Base-by-base conservation (phyloP, 2,888 invertebrate genomes). In the Yponomeuta cagnagella region DNA sequence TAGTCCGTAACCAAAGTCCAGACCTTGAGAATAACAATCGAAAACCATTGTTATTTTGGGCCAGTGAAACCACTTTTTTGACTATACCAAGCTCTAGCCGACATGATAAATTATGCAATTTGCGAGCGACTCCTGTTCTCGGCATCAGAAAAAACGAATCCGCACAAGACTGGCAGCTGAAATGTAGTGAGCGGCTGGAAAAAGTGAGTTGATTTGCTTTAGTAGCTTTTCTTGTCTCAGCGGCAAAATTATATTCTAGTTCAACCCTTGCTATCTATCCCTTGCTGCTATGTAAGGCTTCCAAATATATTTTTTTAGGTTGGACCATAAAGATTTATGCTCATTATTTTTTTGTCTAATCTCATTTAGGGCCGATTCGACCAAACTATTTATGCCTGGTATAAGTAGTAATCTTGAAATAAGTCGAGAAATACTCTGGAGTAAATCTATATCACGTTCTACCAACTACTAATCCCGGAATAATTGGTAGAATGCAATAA, bases 31-130 rank as follows among this genome's bases (percentile, higher is more conserved):
- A 23, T 23, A 23, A 23, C 23, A 23, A 23, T 23, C 23, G 23
- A 0, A 23, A 23, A 23, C 23, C 23, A 23, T 23, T 23, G 23
- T 23, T 23, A 23, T 23, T 23, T 23, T 23, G 23, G 52, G 52
- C 52, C 12, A 58, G 5, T 58, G 52, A 58, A 58, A 12, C 52
- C 15, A 58, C 52, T 58, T 58, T 4, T 58, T 58, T 58, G 52
- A 8, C 15, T 58, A 12, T 58, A 58, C 52, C 52, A 12, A 2
- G 52, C 71, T 58, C 69, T 33, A 73, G 72, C 72, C 72, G 73
- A 73, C 73, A 69, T 73, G 73, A 73, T 73, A 73, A 73, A 73
- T 72, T 72, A 72, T 71, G 73, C 72, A 73, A 73, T 73, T 73
- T 73, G 73, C 73, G 72, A 72, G 72, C 71, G 70, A 72, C 72